Evolutionary conservation across 2,797 vertebrate species (phyloP), one percentile per base, ranked within the genome.

Genomic region (Mus spretus): DNA sequence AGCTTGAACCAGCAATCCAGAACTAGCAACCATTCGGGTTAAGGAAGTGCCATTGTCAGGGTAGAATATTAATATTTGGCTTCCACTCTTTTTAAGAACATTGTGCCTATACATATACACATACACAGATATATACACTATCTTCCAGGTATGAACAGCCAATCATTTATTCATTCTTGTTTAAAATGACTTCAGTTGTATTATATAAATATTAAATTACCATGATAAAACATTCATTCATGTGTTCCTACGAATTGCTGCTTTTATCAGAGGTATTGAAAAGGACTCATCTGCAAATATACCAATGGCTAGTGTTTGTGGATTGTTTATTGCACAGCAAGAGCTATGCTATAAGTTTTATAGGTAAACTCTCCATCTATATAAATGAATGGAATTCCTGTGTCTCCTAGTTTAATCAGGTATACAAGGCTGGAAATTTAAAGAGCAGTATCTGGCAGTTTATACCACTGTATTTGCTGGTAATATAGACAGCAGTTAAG

Each of bases 81-180:
- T 17, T 34, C 70, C 50, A 6, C 10, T 81, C 9, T 37, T 44
- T 72, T 12, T 75, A 89, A 59, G 50, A 83, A 95, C 86, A 14
- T 40, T 70, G 4, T 34, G 3, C 5, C 0, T 1, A 6, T 0
- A 3, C 37, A 15, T 8, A 20, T 7, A 14, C 2, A 26, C 5
- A 9, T 15, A 17, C 12, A 87, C 11, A 55, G 5, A 40, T 31
- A 55, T 26, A 87, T 3, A 9, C 15, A 19, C 1, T 0, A 2
- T 7, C 55, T 28, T 9, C 31, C 7, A n/a, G 34, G 47, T 50
- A 22, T 67, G 37, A 20, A 17, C 20, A 83, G 13, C 34, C 37
- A 50, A 1, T 61, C 13, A 37, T 47, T 44, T 80, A 83, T 70
- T 90, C 37, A 47, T 53, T 87, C 24, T 63, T 92, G 13, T 37